Conservation (phyloP, 2,113 vertebrate species). For the Sorex araneus region DNA sequence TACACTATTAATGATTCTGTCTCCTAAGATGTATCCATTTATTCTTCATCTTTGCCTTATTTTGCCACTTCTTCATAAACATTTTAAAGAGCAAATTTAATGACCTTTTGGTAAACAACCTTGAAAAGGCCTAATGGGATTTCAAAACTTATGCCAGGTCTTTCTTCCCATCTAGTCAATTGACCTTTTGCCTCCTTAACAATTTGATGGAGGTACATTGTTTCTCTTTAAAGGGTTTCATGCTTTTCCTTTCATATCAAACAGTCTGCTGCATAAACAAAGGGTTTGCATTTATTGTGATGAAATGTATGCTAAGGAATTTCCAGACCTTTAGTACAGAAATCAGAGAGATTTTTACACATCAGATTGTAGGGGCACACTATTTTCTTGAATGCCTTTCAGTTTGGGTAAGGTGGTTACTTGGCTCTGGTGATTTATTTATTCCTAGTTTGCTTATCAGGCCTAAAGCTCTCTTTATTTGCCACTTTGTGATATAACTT, state of each 20-base stretch:
- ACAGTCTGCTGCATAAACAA: not conserved
- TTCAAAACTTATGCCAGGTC: not conserved
- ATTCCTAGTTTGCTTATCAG: not conserved
- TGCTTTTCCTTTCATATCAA: not conserved
- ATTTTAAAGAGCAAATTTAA: not conserved
- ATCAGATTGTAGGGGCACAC: not conserved
- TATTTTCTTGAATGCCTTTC: not conserved
- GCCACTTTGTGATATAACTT: not conserved
- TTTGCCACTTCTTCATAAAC: conserved; percentile 36
- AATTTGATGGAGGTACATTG: not conserved
- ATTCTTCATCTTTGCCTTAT: not conserved
- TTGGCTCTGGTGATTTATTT: not conserved
- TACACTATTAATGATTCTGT: not conserved
- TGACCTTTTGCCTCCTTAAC: not conserved
- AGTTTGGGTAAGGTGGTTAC: not conserved
- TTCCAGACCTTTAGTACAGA: not conserved
- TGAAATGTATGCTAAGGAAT: not conserved
- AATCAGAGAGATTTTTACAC: not conserved
- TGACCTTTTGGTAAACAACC: not conserved
- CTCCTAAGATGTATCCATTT: not conserved
- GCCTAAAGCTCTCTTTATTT: not conserved
- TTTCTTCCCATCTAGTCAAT: not conserved
- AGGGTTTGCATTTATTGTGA: not conserved
- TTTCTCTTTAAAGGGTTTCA: not conserved
- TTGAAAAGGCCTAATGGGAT: not conserved